Conservation (phyloP, 2,888 invertebrate species). For the Caradrina kadenii region DNA sequence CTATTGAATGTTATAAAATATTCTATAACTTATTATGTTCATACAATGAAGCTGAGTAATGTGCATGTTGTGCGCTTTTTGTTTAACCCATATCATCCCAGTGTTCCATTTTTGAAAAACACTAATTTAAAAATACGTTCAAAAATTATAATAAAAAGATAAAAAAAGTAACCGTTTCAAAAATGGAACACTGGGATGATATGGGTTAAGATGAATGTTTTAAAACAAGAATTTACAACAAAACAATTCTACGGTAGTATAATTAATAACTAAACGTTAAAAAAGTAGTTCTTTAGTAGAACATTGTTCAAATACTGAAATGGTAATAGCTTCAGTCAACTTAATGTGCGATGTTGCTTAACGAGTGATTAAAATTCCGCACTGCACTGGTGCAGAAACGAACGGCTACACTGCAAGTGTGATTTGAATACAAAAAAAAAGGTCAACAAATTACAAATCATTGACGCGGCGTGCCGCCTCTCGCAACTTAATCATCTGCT, state of each 20-base stretch:
- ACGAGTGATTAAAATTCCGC: slow-evolving; percentile 63
- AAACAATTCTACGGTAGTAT: slow-evolving; percentile 21
- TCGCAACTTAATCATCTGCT: slow-evolving; percentile 49
- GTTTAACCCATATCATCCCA: no score
- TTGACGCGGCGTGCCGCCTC: slow-evolving; percentile 35
- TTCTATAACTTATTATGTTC: not conserved
- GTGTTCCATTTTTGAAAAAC: no score
- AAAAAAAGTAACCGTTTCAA: no score
- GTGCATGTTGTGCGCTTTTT: slow-evolving; percentile 32
- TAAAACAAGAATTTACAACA: slow-evolving; percentile 26
- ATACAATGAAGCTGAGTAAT: slow-evolving; percentile 27
- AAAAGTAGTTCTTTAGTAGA: slow-evolving; percentile 51
- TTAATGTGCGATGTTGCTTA: slow-evolving; percentile 55
- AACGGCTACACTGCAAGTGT: slow-evolving; percentile 43
- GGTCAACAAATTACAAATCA: slow-evolving; percentile 52
- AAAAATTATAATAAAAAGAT: no score
- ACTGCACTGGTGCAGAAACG: slow-evolving; percentile 51
- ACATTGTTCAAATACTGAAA: slow-evolving; percentile 59
- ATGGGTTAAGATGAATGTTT: slow-evolving; percentile 17
- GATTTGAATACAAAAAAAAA: slow-evolving; percentile 58
- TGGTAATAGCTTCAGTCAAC: slow-evolving; percentile 54
- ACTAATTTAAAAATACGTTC: no score
- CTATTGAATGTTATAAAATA: not conserved
- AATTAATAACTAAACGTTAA: slow-evolving; percentile 47
- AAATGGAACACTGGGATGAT: no score